These are phyloP conservation scores for Eueremaeus valkanovi DNA, from an alignment of 2,888 invertebrate genomes.

Conservation along the genomic window DNA sequence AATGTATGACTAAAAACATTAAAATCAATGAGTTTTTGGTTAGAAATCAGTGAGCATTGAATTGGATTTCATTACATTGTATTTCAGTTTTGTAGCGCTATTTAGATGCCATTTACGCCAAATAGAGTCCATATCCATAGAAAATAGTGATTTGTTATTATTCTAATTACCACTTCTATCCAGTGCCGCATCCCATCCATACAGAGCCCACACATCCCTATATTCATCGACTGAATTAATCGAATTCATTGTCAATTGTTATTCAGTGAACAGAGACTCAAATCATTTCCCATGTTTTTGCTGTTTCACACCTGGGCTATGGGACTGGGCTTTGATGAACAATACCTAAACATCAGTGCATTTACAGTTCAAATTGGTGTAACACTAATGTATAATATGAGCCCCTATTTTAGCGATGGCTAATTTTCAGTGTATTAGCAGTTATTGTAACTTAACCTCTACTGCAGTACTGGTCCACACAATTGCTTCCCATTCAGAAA, in stretches of 20 bases:
- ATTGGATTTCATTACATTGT: too few species aligned
- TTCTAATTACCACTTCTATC: slow-evolving; percentile 11
- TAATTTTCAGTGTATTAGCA: slow-evolving; percentile 13
- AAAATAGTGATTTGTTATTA: slow-evolving; percentile 6
- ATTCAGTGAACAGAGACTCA: slow-evolving; percentile 17
- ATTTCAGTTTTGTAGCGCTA: background rate
- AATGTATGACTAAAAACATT: slow-evolving; percentile 2
- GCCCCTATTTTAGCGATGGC: background rate
- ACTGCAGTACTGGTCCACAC: too few species aligned
- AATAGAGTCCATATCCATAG: too few species aligned
- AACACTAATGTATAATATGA: background rate
- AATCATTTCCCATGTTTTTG: slow-evolving; percentile 14
- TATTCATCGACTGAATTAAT: background rate
- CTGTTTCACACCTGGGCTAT: slow-evolving; percentile 26
- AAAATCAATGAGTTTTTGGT: slow-evolving; percentile 4
- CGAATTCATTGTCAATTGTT: slow-evolving; percentile 31
- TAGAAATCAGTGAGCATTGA: too few species aligned
- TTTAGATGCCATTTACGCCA: background rate
- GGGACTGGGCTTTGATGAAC: background rate
- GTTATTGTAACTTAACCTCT: background rate
- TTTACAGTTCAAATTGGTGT: background rate
- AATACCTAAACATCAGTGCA: background rate
- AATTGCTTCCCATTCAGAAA: background rate
- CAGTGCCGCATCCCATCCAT: background rate
- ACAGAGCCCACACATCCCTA: too few species aligned